A percentile compares a stretch with the other conserved stretches of the same genome.
These are phyloP conservation scores for Brenthis ino DNA, from an alignment of 2,888 invertebrate species.

Conservation along the genomic window DNA sequence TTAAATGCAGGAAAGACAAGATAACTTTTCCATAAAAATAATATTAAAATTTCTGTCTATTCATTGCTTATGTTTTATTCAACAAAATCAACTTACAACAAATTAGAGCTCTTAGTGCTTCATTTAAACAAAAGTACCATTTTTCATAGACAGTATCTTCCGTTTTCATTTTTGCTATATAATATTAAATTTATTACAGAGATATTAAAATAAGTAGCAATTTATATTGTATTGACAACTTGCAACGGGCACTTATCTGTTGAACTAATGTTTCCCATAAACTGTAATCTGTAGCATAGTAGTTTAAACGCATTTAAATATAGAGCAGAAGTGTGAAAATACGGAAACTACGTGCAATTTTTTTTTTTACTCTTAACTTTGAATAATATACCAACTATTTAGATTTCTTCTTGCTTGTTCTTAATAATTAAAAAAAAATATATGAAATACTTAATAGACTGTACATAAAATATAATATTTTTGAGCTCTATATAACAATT, in stretches of 20 bases:
- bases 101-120: neutral
- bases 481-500: too few species aligned
- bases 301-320: conserved; percentile 22
- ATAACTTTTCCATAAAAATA: neutral
- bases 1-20: neutral
- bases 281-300: conserved; percentile 26
- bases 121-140: conserved; percentile 3
- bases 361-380: neutral
- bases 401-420: too few species aligned
- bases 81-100: neutral
- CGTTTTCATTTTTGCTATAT: conserved; percentile 22
- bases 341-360: conserved; percentile 1
- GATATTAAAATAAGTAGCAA: conserved; percentile 29
- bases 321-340: conserved; percentile 3
- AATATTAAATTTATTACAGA: conserved; percentile 22
- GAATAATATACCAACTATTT: neutral
- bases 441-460: too few species aligned
- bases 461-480: too few species aligned
- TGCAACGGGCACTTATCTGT: conserved; percentile 27
- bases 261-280: conserved; percentile 35
- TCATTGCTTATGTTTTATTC: neutral
- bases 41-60: neutral
- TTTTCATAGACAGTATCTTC: conserved; percentile 15
- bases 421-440: too few species aligned
- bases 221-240: conserved; percentile 30